These are phyloP conservation scores for Philonicus albiceps DNA, from an alignment of 2,888 invertebrate species.

Conservation along the genomic window DNA sequence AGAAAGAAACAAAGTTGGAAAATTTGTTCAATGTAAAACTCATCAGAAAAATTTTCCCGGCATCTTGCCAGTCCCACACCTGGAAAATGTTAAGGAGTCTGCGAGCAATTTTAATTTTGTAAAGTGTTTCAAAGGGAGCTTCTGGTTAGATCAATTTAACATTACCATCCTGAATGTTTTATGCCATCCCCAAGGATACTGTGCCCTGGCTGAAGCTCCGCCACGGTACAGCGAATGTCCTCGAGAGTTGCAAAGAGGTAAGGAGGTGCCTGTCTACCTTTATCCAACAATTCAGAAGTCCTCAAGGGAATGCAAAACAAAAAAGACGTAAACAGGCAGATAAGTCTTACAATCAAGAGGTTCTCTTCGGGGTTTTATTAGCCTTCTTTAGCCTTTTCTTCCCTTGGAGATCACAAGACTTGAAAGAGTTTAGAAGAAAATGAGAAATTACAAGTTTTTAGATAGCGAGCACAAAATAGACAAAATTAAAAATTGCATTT, in stretches of 20 bases:
- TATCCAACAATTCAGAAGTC: conserved; percentile 4
- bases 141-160: conserved; percentile 43
- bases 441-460: not conserved
- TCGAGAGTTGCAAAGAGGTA: conserved; percentile 2
- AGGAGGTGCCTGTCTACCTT: conserved; percentile 22
- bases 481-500: not conserved
- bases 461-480: not conserved
- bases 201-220: not conserved
- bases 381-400: not conserved
- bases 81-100: conserved; percentile 33
- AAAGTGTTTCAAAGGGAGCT: conserved; percentile 43
- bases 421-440: not conserved
- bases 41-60: not conserved
- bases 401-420: not conserved
- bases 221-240: not conserved
- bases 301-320: conserved; percentile 19
- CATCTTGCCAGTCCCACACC: conserved; percentile 17
- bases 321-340: conserved; percentile 16
- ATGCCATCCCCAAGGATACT: not conserved
- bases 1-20: not conserved
- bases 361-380: not conserved
- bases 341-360: conserved; percentile 31
- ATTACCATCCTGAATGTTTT: conserved; percentile 43
- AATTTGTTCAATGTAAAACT: not conserved
- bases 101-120: conserved; percentile 43